phyloP scores from a whole-genome alignment of 2,797 vertebrate genomes.

The Bufotes viridis region DNA sequence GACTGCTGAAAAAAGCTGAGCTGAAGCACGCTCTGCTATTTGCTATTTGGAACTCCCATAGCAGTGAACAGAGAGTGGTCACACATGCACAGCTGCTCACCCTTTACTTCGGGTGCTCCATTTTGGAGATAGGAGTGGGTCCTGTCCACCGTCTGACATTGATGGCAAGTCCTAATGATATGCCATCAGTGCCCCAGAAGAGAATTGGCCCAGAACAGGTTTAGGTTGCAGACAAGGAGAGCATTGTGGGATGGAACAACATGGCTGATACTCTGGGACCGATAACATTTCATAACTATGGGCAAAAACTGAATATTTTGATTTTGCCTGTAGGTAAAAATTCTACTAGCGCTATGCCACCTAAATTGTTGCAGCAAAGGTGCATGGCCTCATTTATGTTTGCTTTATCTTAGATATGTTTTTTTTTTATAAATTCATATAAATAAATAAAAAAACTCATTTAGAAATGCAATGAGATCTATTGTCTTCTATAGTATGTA shows the following conservation, averaged over 20 bases:
- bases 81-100: no score
- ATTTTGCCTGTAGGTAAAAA: background rate
- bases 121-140: no score
- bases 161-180: no score
- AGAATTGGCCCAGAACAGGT: background rate
- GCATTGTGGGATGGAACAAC: background rate
- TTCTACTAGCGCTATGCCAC: background rate
- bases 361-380: background rate
- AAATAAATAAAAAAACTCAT: background rate
- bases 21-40: no score
- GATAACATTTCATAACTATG: background rate
- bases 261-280: background rate
- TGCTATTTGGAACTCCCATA: no score
- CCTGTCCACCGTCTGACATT: no score
- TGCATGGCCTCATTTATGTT: slow-evolving; percentile 12
- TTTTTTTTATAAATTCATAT: slow-evolving; percentile 15
- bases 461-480: slow-evolving; percentile 7
- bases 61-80: no score
- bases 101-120: no score
- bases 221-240: background rate
- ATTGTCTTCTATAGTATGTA: slow-evolving; percentile 47
- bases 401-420: background rate
- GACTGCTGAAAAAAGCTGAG: no score
- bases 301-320: background rate
- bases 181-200: no score